Base-by-base conservation (phyloP, 64 coral and sea anemone species). In the Hydrozoanthus tunicans region DNA sequence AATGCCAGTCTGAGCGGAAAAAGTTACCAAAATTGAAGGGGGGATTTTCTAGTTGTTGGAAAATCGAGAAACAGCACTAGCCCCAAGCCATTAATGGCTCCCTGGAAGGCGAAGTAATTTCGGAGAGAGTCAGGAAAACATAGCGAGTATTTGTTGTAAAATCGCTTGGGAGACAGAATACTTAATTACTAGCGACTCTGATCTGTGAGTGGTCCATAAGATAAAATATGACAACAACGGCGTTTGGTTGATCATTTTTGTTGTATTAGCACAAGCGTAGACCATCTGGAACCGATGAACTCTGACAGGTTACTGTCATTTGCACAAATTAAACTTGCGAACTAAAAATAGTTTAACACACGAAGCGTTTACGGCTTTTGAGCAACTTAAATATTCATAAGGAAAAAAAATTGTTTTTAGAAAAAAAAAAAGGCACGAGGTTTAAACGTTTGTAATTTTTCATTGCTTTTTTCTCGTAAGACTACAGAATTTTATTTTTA, bases 111-210 rank as follows among this genome's bases (percentile, higher is more conserved):
- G 23, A 73, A 88, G 70, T 75, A 73, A 88, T 88, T 73, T 75
- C 68, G 26, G 57, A 73, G 70, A 74, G 80, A 65, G n/a, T 55
- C 24, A 32, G 52, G 59, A 86, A 85, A 59, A 73, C 84, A 88
- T 88, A 59, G 69, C 84, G 70, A 88, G 66, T 88, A 88, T 88
- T 88, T 88, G 84, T 88, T 88, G 70, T 88, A 67, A 88, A 74
- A 88, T 88, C 84, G 84, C 84, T 88, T 75, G 84, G 84, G 84
- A 74, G 56, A 88, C 84, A 59, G 84, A 88, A 88, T 88, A 74
- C 57, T 73, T 88, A 88, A 88, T 88, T 24, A 88, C 23, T 56
- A 88, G 11, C 59, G 84, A 25, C 74, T 88, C 84, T 88, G 53
- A 74, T 57, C 61, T 59, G 55, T 88, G 84, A 88, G 20, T 88